Evolutionary conservation across 2,797 vertebrate genomes (phyloP).

Genomic region (Tiaroga cobitis): DNA sequence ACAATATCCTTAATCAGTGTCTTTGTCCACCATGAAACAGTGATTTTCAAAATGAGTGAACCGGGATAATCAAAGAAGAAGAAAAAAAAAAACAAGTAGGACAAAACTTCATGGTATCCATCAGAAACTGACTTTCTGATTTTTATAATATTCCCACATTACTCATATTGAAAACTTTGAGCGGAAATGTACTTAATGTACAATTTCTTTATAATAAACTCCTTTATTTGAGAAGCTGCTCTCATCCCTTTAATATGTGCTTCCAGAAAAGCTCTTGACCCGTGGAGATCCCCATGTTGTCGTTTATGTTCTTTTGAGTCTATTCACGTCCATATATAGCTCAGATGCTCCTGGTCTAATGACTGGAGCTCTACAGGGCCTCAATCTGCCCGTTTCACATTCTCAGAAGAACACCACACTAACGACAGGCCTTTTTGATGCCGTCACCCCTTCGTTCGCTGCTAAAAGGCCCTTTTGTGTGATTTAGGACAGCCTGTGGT

Average conservation of each 20-base stretch:
- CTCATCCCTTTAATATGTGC: not conserved
- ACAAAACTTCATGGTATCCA: not conserved
- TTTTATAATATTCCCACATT: not conserved
- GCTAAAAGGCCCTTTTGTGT: constrained; percentile 34
- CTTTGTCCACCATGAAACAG: not conserved
- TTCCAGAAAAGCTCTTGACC: not conserved
- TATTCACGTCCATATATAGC: constrained; percentile 25
- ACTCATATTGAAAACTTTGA: not conserved
- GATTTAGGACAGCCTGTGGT: constrained; percentile 23
- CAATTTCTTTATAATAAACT: not conserved
- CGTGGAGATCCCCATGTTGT: not conserved
- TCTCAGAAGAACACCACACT: constrained; percentile 5
- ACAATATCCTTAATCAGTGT: not conserved
- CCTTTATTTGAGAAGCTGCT: not conserved
- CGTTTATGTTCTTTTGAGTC: constrained; percentile 24
- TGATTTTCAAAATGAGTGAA: not conserved
- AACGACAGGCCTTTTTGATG: constrained; percentile 22
- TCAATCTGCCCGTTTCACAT: not conserved
- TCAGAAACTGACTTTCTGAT: not conserved
- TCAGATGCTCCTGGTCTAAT: constrained; percentile 3
- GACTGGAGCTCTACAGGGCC: constrained; percentile 19
- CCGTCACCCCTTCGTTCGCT: constrained; percentile 23
- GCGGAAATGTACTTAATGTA: not conserved
- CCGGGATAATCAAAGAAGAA: not conserved
- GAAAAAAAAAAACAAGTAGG: not conserved